phyloP scores from a whole-genome alignment of 1,140 invertebrate genomes.

The Caenorhabditis briggsae region DNA sequence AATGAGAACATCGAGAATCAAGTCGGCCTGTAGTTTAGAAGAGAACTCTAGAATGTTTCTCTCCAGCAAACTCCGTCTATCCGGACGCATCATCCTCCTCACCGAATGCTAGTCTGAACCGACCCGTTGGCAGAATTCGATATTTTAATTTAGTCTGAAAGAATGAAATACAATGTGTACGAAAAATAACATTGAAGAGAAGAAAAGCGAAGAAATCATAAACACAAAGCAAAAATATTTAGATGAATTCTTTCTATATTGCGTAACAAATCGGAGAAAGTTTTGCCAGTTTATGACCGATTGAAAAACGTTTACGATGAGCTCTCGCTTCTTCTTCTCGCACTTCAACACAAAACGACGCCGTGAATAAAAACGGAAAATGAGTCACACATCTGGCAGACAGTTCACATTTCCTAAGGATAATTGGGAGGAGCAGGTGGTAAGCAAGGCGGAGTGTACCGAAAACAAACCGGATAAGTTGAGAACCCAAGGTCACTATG shows the following conservation, averaged over 20 bases:
- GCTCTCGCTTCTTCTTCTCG: not conserved
- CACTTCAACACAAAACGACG: not conserved
- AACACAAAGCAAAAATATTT: not conserved
- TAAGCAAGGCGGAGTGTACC: not conserved
- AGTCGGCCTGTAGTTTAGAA: not conserved
- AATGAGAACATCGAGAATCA: conserved; percentile 22
- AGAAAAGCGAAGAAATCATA: conserved; percentile 25
- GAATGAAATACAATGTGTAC: not conserved
- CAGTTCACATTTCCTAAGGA: conserved; percentile 33
- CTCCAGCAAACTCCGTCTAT: conserved; percentile 30
- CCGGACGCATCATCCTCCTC: conserved; percentile 31
- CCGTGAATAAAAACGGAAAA: not conserved
- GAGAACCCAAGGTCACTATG: conserved; percentile 1
- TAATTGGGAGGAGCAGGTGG: conserved; percentile 48
- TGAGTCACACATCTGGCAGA: conserved; percentile 20
- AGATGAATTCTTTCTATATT: conserved; percentile 18
- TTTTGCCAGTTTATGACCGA: conserved; percentile 7
- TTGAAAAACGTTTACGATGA: conserved; percentile 35
- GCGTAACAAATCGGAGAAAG: conserved; percentile 46
- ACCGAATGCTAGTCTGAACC: not conserved
- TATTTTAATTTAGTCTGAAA: not conserved
- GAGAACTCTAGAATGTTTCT: conserved; percentile 1
- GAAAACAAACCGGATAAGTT: conserved; percentile 42
- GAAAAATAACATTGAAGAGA: not conserved
- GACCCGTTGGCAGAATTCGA: not conserved